Conservation (phyloP, 1,140 invertebrate genomes). For the Ptiloglossa arizonensis region DNA sequence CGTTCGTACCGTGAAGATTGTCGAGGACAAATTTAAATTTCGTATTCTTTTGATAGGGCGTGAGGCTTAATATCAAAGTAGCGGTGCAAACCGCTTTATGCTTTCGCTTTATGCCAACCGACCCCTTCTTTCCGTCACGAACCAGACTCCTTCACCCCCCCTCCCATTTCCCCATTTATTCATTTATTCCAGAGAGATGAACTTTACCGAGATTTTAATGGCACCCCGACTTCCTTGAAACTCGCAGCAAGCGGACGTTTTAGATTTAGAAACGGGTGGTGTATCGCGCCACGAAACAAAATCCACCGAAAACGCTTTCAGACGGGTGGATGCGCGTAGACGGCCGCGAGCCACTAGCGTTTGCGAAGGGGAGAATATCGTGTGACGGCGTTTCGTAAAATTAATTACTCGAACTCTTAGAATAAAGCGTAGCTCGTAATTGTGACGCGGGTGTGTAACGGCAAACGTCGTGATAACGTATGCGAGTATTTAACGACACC, state of each 20-base stretch:
- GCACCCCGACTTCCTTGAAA: constrained; percentile 53
- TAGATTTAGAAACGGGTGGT: constrained; percentile 49
- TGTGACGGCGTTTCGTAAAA: constrained; percentile 50
- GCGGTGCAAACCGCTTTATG: constrained; percentile 72
- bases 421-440: constrained; percentile 22
- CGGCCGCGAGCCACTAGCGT: neutral
- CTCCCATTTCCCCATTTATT: constrained; percentile 74
- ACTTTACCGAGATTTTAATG: constrained; percentile 75
- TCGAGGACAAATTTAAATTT: constrained; percentile 51
- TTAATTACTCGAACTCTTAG: constrained; percentile 38
- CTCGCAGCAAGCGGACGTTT: constrained; percentile 29
- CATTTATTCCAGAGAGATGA: constrained; percentile 71
- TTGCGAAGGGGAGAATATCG: constrained; percentile 8
- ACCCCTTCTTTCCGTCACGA: constrained; percentile 59
- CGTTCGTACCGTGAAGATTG: constrained; percentile 26
- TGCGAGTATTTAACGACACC: constrained; percentile 34
- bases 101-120: constrained; percentile 61
- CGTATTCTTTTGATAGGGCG: constrained; percentile 53
- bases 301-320: constrained; percentile 18
- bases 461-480: constrained; percentile 39
- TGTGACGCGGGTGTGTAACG: constrained; percentile 21
- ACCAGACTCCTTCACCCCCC: too few relatives aligned
- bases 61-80: constrained; percentile 66
- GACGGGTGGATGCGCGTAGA: neutral
- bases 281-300: constrained; percentile 16